Evolutionary conservation across 2,888 invertebrate genomes (phyloP).

Genomic region (Prenolepis imparis): DNA sequence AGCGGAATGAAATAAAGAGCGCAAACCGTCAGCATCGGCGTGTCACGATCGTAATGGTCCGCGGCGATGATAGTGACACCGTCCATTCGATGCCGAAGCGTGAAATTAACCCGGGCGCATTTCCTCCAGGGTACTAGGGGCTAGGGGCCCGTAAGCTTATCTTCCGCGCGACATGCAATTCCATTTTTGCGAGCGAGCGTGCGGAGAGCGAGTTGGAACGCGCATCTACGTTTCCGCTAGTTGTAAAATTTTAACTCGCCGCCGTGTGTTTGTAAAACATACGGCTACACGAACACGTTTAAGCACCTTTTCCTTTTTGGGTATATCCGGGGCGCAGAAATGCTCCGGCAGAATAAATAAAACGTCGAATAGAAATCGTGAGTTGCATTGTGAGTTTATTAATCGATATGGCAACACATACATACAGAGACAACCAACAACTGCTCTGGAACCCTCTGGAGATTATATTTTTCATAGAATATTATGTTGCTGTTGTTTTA

Average conservation of each 20-base stretch:
- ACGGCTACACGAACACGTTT: slow-evolving; percentile 16
- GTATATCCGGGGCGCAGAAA: not conserved
- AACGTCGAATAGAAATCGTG: slow-evolving; percentile 26
- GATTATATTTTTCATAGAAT: slow-evolving; percentile 7
- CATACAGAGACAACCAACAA: not conserved
- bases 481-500: slow-evolving; percentile 7
- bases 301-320: slow-evolving; percentile 16
- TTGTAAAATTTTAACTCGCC: slow-evolving; percentile 48
- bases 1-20: slow-evolving; percentile 65
- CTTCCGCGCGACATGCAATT: slow-evolving; percentile 74
- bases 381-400: slow-evolving; percentile 23
- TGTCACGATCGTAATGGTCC: slow-evolving; percentile 71
- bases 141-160: slow-evolving; percentile 73
- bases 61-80: slow-evolving; percentile 56
- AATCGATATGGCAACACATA: not conserved
- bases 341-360: slow-evolving; percentile 26
- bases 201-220: slow-evolving; percentile 30
- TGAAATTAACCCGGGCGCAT: slow-evolving; percentile 81
- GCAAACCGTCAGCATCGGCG: slow-evolving; percentile 52
- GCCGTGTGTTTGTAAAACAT: slow-evolving; percentile 4
- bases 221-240: slow-evolving; percentile 32
- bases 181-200: slow-evolving; percentile 72
- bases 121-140: slow-evolving; percentile 80
- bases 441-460: not conserved
- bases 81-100: slow-evolving; percentile 76